These are phyloP conservation scores for Brachionus paranguensis DNA, from an alignment of 1,140 invertebrate genomes.

Conservation along the genomic window DNA sequence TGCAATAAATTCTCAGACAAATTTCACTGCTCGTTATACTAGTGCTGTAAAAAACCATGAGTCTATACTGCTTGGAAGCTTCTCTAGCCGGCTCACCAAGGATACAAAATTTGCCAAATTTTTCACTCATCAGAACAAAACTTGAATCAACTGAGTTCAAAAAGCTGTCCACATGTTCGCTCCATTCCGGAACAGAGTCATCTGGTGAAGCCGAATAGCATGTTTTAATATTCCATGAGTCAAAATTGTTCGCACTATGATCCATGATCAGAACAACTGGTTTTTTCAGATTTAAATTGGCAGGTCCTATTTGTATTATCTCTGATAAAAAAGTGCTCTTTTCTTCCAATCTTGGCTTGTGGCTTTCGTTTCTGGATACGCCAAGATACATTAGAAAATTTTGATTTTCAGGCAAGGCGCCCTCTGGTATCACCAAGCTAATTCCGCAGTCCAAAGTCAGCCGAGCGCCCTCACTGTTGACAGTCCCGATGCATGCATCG, in stretches of 20 bases:
- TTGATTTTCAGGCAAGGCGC: background rate
- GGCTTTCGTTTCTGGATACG: background rate
- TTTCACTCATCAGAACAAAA: constrained; percentile 30
- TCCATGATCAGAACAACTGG: constrained; percentile 1
- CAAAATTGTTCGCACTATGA: background rate
- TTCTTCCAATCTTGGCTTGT: background rate
- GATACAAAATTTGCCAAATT: background rate
- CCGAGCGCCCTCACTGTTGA: background rate
- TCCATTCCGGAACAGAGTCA: background rate
- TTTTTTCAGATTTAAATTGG: background rate
- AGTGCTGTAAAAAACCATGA: background rate
- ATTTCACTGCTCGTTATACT: constrained; percentile 5
- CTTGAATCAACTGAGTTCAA: background rate
- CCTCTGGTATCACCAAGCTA: background rate
- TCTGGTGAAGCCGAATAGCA: background rate
- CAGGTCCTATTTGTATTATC: constrained; percentile 19
- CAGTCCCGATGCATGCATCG: background rate
- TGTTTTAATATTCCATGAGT: background rate
- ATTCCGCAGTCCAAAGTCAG: background rate
- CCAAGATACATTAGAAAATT: background rate
- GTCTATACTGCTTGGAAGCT: constrained; percentile 2
- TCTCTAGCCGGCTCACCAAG: background rate
- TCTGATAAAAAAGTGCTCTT: constrained; percentile 5
- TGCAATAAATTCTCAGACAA: constrained; percentile 22
- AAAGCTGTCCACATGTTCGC: background rate